Base-by-base conservation (phyloP, 1,140 invertebrate genomes). In the Trissolcus basalis region DNA sequence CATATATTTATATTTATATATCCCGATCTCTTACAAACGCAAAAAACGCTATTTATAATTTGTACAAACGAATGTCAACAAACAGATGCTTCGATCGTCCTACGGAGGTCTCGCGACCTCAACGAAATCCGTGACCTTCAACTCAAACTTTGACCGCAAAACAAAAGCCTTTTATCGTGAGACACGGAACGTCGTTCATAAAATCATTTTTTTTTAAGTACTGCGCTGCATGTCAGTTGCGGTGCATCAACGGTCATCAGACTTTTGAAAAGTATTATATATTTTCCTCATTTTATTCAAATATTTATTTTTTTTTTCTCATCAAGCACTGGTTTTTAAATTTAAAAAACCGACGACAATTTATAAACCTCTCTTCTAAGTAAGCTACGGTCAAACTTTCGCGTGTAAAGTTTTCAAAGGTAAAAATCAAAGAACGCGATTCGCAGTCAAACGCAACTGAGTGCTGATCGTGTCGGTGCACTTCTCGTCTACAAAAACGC, bases 141-240 rank as follows among this genome's bases (percentile, higher is more conserved):
- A 48, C 13, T 48, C 14, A 36, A 47, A 8, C 9, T 19, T 36
- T 35, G n/a, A 51, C 1, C 10, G 39, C 27, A 11, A 69, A 59
- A 39, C 19, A 45, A 11, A 27, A 14, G 10, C 27, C 59, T 19
- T 49, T 5, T 1, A 36, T 71, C 59, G 41, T 48, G 33, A 63
- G 45, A 60, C 43, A 50, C 48, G 50, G 50, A 27, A 36, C 44
- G 59, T 14, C 50, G 49, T 44, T 53, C 51, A 4, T 50, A 45
- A 54, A 6, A 36, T 51, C 39, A 63, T 80, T 27, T 1, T 27
- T 27, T 27, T 27, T 27, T 77, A 83, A 83, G 73, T 83, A 83
- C 78, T 78, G 78, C 77, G 72, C 80, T 82, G 81, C 77, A 41
- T 39, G 36, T n/a, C n/a, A 39, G 36, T 39, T n/a, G 36, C 9